Evolutionary conservation across 2,888 invertebrate genomes (phyloP), one percentile per base, ranked within the genome.

Genomic region (Ophion ventricosus): DNA sequence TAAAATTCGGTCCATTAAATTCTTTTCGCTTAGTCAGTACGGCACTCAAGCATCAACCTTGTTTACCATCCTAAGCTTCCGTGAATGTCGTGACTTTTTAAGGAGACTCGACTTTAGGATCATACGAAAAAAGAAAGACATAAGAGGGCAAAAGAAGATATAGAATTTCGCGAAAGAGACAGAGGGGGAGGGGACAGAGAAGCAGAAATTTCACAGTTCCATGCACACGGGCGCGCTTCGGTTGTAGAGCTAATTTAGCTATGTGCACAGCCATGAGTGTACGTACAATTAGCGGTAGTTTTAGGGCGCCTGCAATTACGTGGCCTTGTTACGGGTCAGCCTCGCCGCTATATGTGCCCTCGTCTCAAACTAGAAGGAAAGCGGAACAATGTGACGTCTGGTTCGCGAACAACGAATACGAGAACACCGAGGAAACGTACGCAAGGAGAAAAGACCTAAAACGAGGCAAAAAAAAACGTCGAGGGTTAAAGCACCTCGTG

Each of bases 271-370:
- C 17, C 43, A 49, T 69, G 29, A 61, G 72, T 76, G 59, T 63
- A 25, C 59, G 11, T 26, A 23, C 57, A 56, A 25, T 59, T 74
- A 26, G 57, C 54, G 70, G 70, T 64, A 72, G 72, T 73, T 78
- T 70, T 59, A 23, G 82, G 57, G 64, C 26, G 64, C 26, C 57
- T 70, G 82, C 75, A 84, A 84, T 84, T 75, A 79, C 75, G 84
- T 66, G 84, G 79, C 75, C 70, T 75, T 49, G 79, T 80, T 79
- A 75, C 72, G 43, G 84, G 84, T 84, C 82, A 82, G 77, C 72
- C 43, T 1, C 14, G 81, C 72, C 66, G 75, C 82, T 66, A 56
- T 79, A 64, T 43, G 14, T 43, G 43, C 43, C 57, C 70, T 56
- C 56, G 79, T 76, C 79, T 84, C 75, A 82, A 82, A 82, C 79